Percentiles rank a stretch among this genome's conserved stretches.
Conservation (phyloP, 2,113 vertebrate genomes). For the Cheilinus undulatus region DNA sequence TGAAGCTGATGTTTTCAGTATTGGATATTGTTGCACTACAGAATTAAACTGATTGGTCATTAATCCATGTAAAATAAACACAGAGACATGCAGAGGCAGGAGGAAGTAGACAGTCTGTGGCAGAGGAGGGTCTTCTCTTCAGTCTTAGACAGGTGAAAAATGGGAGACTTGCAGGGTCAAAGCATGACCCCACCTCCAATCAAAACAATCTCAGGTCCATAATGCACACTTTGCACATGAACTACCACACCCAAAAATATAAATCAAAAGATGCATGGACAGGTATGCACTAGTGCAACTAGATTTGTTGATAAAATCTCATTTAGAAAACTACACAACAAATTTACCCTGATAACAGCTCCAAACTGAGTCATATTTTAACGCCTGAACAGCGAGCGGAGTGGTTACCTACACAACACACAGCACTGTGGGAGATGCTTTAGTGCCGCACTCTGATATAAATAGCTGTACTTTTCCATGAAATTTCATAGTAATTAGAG, state of each 20-base stretch:
- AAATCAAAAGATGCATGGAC: slow-evolving; percentile 25
- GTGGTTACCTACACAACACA: slow-evolving; percentile 43
- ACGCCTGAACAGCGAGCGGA: slow-evolving; percentile 22
- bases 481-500: slow-evolving; percentile 82
- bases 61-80: slow-evolving; percentile 1
- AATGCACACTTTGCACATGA: slow-evolving; percentile 24
- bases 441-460: slow-evolving; percentile 74
- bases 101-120: slow-evolving; percentile 39
- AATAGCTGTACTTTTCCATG: slow-evolving; percentile 77
- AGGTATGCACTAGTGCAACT: not conserved
- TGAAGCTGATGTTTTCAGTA: not conserved
- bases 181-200: slow-evolving; percentile 56
- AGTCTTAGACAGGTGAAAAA: slow-evolving; percentile 79
- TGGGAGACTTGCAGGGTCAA: slow-evolving; percentile 72
- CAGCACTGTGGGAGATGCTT: slow-evolving; percentile 53
- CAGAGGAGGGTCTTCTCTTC: slow-evolving; percentile 70
- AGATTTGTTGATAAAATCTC: slow-evolving; percentile 2
- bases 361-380: slow-evolving; percentile 17
- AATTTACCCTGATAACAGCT: slow-evolving; percentile 33
- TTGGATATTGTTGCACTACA: not conserved
- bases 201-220: slow-evolving; percentile 55
- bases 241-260: slow-evolving; percentile 18
- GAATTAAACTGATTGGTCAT: not conserved
- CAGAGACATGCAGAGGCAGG: slow-evolving; percentile 1
- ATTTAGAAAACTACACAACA: slow-evolving; percentile 11